Evolutionary conservation across 2,797 vertebrate genomes (phyloP).

Genomic region (Galagoides demidoff): DNA sequence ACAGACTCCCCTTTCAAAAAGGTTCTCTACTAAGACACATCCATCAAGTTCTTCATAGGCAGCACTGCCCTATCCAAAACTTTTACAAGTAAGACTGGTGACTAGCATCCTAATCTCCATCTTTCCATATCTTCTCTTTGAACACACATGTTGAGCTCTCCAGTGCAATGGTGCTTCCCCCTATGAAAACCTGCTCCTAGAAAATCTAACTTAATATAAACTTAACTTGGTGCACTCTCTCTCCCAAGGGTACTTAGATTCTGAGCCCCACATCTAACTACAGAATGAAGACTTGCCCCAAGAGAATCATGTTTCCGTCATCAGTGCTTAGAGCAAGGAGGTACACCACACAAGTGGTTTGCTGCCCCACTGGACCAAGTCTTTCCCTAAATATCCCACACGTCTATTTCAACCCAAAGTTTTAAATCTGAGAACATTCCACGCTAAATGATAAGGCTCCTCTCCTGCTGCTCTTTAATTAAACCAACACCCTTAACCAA

Average conservation of each 20-base stretch:
- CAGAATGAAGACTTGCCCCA: neutral
- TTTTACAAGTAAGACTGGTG: neutral
- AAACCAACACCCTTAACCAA: neutral
- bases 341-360: neutral
- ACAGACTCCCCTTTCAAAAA: neutral
- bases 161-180: neutral
- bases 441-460: neutral
- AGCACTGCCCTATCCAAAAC: too few species aligned
- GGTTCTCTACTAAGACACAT: neutral
- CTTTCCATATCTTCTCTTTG: neutral
- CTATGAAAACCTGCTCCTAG: neutral
- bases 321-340: neutral
- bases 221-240: neutral
- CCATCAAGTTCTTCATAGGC: neutral
- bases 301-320: neutral
- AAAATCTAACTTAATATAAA: neutral
- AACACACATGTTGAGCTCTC: neutral
- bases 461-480: neutral
- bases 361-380: neutral
- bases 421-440: neutral
- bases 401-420: neutral
- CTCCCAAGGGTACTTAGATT: neutral
- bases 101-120: neutral
- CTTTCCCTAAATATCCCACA: neutral
- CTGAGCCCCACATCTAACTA: neutral